Evolutionary conservation across 2,797 vertebrate species (phyloP).

Genomic region (Pangasius sanitwongsei): DNA sequence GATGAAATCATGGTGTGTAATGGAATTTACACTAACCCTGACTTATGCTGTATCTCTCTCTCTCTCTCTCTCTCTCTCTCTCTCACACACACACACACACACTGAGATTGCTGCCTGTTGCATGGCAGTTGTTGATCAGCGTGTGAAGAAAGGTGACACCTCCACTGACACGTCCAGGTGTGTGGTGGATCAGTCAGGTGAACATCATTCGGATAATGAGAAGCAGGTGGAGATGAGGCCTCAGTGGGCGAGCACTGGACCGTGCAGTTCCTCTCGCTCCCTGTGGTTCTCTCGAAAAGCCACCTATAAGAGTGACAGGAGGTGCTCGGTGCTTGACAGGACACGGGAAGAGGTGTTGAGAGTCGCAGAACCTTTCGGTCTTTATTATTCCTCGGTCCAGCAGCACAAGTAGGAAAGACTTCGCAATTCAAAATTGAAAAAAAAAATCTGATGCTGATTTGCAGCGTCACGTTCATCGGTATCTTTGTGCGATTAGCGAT

Average conservation of each 20-base stretch:
- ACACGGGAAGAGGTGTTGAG: not conserved
- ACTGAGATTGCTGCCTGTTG: not conserved
- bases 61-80: not conserved
- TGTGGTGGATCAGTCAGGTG: conserved; percentile 70
- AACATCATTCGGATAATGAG: conserved; percentile 75
- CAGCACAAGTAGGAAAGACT: not conserved
- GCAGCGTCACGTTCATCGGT: not conserved
- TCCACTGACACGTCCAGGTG: not conserved
- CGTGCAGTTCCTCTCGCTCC: conserved; percentile 56
- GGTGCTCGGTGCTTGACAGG: not conserved
- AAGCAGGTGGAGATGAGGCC: conserved; percentile 59
- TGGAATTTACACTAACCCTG: not conserved
- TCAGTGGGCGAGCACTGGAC: conserved; percentile 62
- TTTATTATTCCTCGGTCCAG: not conserved
- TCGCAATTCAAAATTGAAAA: no score
- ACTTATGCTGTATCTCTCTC: not conserved
- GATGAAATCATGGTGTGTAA: not conserved
- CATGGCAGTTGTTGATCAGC: not conserved
- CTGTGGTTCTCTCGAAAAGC: not conserved
- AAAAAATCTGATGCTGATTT: not conserved
- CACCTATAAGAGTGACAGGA: conserved; percentile 25
- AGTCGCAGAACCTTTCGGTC: not conserved
- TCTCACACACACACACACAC: not conserved
- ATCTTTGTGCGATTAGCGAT: conserved; percentile 57
- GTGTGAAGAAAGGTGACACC: not conserved